Percentiles rank a stretch among this genome's conserved stretches.
phyloP scores from a whole-genome alignment of 1,140 invertebrate genomes.

The Musca vetustissima region DNA sequence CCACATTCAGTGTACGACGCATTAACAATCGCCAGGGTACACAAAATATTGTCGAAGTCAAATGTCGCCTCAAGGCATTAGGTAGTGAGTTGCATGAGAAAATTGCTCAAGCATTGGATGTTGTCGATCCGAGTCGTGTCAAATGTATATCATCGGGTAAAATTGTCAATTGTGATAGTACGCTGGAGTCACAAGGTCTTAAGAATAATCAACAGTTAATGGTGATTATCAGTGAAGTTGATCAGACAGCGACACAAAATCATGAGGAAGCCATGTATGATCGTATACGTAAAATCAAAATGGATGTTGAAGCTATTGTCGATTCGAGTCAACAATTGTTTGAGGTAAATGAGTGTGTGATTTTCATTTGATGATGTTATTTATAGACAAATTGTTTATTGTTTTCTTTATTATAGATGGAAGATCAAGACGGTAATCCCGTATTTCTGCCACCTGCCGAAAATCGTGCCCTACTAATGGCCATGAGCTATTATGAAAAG shows the following conservation, averaged over 20 bases:
- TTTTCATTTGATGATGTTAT: background rate
- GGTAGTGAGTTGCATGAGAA: conserved; percentile 61
- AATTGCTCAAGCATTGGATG: conserved; percentile 58
- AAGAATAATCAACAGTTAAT: conserved; percentile 71
- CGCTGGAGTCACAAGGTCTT: conserved; percentile 59
- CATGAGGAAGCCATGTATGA: conserved; percentile 40
- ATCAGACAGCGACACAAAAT: conserved; percentile 39
- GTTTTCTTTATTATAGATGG: conserved; percentile 59
- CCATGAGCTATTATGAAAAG: conserved; percentile 77
- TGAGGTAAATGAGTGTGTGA: conserved; percentile 36
- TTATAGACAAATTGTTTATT: background rate
- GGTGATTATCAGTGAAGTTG: conserved; percentile 58
- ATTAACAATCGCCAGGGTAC: conserved; percentile 44
- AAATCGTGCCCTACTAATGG: conserved; percentile 68
- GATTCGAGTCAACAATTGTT: conserved; percentile 41
- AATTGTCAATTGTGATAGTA: conserved; percentile 61
- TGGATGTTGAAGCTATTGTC: conserved; percentile 46
- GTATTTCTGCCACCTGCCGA: conserved; percentile 69
- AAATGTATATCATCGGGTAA: conserved; percentile 70
- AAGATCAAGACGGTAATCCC: conserved; percentile 75
- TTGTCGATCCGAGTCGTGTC: conserved; percentile 53
- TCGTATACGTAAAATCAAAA: conserved; percentile 43
- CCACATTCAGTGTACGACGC: conserved; percentile 48
- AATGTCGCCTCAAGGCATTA: conserved; percentile 45
- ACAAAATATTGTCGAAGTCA: conserved; percentile 42